Evolutionary conservation across 2,797 vertebrate species (phyloP).

Genomic region (Squalus acanthias): DNA sequence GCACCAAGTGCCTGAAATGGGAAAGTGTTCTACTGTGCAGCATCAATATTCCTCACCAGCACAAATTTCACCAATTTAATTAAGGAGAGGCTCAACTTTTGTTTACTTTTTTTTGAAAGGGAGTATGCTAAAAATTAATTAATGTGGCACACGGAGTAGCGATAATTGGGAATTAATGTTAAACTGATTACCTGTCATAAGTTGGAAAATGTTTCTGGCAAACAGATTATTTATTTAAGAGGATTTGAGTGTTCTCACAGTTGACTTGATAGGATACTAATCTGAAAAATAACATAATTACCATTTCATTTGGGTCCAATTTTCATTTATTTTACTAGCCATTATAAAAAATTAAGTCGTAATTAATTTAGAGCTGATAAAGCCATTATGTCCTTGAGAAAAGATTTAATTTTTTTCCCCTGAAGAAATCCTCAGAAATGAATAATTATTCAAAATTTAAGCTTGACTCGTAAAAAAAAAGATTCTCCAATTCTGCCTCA

Average conservation of each 20-base stretch:
- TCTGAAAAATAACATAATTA: slow-evolving; percentile 34
- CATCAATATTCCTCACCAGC: not conserved
- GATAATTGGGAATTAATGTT: slow-evolving; percentile 6
- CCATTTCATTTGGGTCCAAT: slow-evolving; percentile 28
- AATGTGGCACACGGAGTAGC: not conserved
- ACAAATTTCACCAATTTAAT: not conserved
- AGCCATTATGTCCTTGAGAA: slow-evolving; percentile 33
- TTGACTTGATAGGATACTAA: slow-evolving; percentile 21
- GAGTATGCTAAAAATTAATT: not conserved
- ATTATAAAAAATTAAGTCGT: slow-evolving; percentile 34
- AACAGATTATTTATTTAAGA: slow-evolving; percentile 33
- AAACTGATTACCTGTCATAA: slow-evolving; percentile 28
- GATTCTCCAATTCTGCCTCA: slow-evolving; percentile 39
- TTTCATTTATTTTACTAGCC: slow-evolving; percentile 32
- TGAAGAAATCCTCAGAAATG: slow-evolving; percentile 50
- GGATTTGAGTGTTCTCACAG: not conserved
- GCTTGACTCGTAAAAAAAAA: slow-evolving; percentile 48
- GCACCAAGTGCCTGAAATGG: not conserved
- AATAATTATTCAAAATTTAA: slow-evolving; percentile 52
- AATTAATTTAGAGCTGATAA: slow-evolving; percentile 33
- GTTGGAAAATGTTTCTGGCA: slow-evolving; percentile 8
- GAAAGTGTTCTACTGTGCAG: not conserved
- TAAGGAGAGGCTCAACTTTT: not conserved
- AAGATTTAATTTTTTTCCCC: slow-evolving; percentile 38
- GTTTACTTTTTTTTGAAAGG: not conserved